Evolutionary conservation across 1,140 invertebrate species (phyloP).

Genomic region (Conus ventricosus): DNA sequence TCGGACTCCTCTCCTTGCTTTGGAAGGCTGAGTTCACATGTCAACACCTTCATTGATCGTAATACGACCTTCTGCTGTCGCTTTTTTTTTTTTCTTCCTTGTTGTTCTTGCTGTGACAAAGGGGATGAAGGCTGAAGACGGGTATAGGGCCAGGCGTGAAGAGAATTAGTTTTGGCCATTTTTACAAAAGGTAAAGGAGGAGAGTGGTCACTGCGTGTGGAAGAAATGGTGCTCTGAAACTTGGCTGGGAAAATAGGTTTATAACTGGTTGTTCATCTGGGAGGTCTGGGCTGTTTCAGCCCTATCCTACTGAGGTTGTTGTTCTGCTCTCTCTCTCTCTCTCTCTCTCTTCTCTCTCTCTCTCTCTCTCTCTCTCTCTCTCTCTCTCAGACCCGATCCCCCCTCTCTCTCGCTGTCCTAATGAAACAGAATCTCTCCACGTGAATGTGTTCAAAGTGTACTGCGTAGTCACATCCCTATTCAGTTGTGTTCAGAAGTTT

Average conservation of each 20-base stretch:
- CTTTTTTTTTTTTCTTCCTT: neutral
- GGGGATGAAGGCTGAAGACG: neutral
- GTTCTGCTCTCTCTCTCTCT: neutral
- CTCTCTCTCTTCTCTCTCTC: constrained; percentile 4
- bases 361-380: constrained; percentile 15
- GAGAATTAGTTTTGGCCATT: neutral
- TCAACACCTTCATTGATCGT: neutral
- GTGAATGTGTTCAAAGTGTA: neutral
- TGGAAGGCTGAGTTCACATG: no score
- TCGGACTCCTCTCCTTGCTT: neutral
- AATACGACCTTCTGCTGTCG: neutral
- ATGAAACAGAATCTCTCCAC: neutral
- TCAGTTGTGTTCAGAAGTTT: neutral
- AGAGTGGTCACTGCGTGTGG: neutral
- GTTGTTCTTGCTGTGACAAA: neutral
- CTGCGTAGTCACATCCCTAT: neutral
- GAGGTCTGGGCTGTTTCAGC: no score
- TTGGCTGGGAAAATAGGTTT: no score
- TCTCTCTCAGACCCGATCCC: neutral
- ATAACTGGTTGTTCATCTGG: neutral
- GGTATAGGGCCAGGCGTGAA: neutral
- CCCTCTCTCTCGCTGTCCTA: neutral
- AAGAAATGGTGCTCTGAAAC: neutral
- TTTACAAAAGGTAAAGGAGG: neutral
- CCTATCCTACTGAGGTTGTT: neutral